Conservation (phyloP, 2,113 vertebrate species). For the Clarias batrachus region DNA sequence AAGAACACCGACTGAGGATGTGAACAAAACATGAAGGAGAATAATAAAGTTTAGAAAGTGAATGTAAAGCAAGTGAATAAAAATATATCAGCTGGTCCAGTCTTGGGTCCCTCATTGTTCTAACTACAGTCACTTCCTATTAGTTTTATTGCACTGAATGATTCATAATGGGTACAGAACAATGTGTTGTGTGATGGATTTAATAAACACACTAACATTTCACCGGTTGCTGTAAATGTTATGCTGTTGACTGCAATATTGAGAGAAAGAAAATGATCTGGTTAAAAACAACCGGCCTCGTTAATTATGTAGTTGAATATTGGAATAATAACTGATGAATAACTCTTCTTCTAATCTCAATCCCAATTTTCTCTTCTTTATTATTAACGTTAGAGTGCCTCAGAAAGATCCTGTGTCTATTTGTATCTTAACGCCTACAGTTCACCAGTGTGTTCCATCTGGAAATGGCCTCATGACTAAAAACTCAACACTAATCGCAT, state of each 20-base stretch:
- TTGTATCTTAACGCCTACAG: not conserved
- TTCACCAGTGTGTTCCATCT: not conserved
- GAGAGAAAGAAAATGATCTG: not conserved
- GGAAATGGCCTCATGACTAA: not conserved
- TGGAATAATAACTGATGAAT: not conserved
- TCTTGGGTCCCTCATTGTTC: not conserved
- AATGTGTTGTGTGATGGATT: not conserved
- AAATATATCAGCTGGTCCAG: not conserved
- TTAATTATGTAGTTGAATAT: not conserved
- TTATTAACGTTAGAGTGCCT: not conserved
- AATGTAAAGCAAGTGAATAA: not conserved
- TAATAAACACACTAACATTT: not conserved
- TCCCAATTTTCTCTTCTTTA: not conserved
- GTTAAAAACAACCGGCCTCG: not conserved
- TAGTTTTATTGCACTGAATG: not conserved
- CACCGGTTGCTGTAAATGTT: not conserved
- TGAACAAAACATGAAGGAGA: not conserved
- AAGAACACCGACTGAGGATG: not conserved
- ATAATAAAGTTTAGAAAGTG: not conserved
- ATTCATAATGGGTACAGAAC: not conserved
- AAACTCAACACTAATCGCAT: not conserved
- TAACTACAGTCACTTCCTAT: not conserved
- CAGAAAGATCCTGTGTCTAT: not conserved
- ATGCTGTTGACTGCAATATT: not conserved
- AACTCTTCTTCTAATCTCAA: no score